A percentile compares a stretch with the other conserved stretches of the same genome.
Conservation (phyloP, 2,797 vertebrate species). For the Threskiornis aethiopicus region DNA sequence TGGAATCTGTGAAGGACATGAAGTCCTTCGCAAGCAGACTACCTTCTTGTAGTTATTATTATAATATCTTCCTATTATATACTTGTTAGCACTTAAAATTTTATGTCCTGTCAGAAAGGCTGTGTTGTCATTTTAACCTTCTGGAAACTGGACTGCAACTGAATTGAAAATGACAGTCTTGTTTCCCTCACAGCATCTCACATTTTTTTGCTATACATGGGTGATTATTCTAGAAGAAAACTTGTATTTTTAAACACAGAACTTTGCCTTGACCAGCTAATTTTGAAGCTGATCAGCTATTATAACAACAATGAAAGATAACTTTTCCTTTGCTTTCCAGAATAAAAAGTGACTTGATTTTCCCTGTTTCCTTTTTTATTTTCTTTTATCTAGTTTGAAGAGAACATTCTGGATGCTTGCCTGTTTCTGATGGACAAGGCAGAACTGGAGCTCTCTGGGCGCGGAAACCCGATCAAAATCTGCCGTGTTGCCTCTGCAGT, state of each 20-base stretch:
- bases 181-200: neutral
- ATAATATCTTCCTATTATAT: conserved; percentile 19
- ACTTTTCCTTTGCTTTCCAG: neutral
- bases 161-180: neutral
- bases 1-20: conserved; percentile 24
- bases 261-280: neutral
- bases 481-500: conserved; percentile 90
- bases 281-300: neutral
- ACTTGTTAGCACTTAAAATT: conserved; percentile 39
- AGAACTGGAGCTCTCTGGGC: conserved; percentile 87
- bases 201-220: neutral
- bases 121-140: conserved; percentile 50
- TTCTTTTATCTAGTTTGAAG: conserved; percentile 86
- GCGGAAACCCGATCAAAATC: conserved; percentile 90
- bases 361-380: neutral
- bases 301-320: neutral
- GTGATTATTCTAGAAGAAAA: neutral
- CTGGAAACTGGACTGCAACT: neutral
- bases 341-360: neutral
- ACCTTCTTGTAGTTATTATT: conserved; percentile 35
- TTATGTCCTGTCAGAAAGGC: conserved; percentile 23
- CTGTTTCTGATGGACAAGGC: conserved; percentile 90
- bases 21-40: neutral
- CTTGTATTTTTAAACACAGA: neutral
- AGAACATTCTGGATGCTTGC: conserved; percentile 88